Base-by-base conservation (phyloP, 1,140 invertebrate species). In the Epicauta chinensis region DNA sequence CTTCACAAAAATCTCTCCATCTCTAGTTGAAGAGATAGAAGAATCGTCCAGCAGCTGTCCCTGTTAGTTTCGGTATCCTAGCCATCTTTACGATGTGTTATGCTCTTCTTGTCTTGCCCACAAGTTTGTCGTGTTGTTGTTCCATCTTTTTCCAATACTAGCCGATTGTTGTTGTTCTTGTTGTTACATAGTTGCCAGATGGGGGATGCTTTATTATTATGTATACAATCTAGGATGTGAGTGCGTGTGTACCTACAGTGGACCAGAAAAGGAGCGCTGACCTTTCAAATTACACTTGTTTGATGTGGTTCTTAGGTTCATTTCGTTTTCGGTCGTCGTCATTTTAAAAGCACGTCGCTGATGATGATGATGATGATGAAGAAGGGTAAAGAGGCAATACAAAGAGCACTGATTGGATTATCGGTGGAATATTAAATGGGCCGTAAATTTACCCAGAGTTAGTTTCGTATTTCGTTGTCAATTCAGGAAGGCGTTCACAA, bases 51-150 rank as follows among this genome's bases (percentile, higher is more conserved):
- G 32, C 36, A 53, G 55, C 46, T 45, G 43, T 56, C 44, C 35
- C 44, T 30, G n/a, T n/a, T n/a, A n/a, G n/a, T n/a, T 30, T 34
- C 32, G 32, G 10, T 13, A 45, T 36, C 15, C 23, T 45, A 17
- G 45, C 32, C 31, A 51, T 52, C 44, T 57, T 57, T 53, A 56
- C 50, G 50, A 56, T 36, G 54, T 56, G 54, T 56, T 56, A 43
- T 45, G 52, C 50, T 35, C 12, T 56, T 52, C 55, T 56, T 48
- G 49, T 56, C 31, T 32, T 39, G 38, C 55, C 43, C 36, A 23
- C 12, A 34, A 34, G 45, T 53, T 10, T 10, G 12, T 43, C 45
- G 17, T 56, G 41, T 53, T 57, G 37, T 43, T 46, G 42, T 40
- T 40, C 49, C 43, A 12, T 56, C 54, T 46, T 47, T 23, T 43